Evolutionary conservation across 2,888 invertebrate species (phyloP).

Genomic region (Nudaria mundana): DNA sequence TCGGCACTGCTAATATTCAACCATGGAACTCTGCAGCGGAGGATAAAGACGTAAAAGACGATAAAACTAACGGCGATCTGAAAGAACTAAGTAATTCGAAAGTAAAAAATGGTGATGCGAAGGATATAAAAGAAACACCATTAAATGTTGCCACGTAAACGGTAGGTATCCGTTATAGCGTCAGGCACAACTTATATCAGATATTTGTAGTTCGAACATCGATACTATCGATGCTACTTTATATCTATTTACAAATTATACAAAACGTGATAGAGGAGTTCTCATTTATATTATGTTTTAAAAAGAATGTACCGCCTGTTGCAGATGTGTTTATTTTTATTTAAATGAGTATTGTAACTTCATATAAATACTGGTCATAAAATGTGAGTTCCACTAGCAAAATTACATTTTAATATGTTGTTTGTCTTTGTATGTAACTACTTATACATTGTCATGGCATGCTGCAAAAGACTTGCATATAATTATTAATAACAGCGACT

Average conservation of each 20-base stretch:
- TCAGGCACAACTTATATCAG: slow-evolving; percentile 9
- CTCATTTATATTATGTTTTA: slow-evolving; percentile 3
- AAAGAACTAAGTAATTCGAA: slow-evolving; percentile 44
- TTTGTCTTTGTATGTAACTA: background rate
- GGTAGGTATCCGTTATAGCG: slow-evolving; percentile 9
- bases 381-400: background rate
- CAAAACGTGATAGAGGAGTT: slow-evolving; percentile 23
- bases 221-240: slow-evolving; percentile 13
- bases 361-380: background rate
- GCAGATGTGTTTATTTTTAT: background rate
- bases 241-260: slow-evolving; percentile 11
- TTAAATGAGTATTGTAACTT: slow-evolving; percentile 5
- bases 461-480: background rate
- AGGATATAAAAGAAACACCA: slow-evolving; percentile 61
- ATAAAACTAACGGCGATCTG: slow-evolving; percentile 43
- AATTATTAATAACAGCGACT: too few relatives aligned
- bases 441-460: background rate
- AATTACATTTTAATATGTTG: background rate
- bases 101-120: slow-evolving; percentile 43
- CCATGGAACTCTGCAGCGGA: slow-evolving; percentile 82
- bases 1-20: slow-evolving; percentile 86
- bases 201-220: slow-evolving; percentile 17
- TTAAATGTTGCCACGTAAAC: slow-evolving; percentile 46
- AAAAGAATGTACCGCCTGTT: background rate
- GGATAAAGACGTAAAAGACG: slow-evolving; percentile 38